phyloP scores from a whole-genome alignment of 2,888 invertebrate genomes.

The Gonocerus acuteangulatus region DNA sequence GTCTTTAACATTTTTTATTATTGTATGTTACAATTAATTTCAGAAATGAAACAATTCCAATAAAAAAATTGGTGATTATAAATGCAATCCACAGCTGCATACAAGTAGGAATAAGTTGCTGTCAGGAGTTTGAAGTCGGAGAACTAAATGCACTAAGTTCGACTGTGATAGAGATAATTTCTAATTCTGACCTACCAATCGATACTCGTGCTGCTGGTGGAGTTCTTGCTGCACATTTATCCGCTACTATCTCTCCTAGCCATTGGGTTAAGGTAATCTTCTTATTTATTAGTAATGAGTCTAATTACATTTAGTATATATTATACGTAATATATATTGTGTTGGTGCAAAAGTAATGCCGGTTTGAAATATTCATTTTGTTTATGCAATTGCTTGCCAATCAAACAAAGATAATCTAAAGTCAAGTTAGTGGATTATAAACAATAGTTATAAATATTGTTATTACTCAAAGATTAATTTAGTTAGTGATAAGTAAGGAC shows the following conservation, averaged over 20 bases:
- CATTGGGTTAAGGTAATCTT: conserved; percentile 28
- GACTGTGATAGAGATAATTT: conserved; percentile 41
- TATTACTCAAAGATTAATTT: too few species aligned
- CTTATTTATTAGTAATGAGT: not conserved
- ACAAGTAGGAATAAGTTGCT: conserved; percentile 17
- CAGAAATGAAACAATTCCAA: conserved; percentile 12
- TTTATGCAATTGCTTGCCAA: too few species aligned
- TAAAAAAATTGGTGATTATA: conserved; percentile 21
- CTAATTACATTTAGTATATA: not conserved
- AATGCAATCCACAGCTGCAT: conserved; percentile 26
- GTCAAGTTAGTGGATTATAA: too few species aligned
- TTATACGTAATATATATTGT: not conserved
- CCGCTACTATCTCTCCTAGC: conserved; percentile 4
- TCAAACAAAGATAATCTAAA: too few species aligned
- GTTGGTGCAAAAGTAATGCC: not conserved
- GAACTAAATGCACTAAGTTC: conserved; percentile 6
- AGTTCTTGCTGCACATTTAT: conserved; percentile 31
- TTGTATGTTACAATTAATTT: too few species aligned
- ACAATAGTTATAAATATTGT: too few species aligned
- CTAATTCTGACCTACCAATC: conserved; percentile 52
- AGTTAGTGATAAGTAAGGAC: too few species aligned
- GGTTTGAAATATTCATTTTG: too few species aligned
- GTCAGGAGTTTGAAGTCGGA: conserved; percentile 1
- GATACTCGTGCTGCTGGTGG: conserved; percentile 59
- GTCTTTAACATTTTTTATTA: conserved; percentile 1